These are phyloP conservation scores for Chorisops tibialis DNA, from an alignment of 2,888 invertebrate species.

Conservation along the genomic window DNA sequence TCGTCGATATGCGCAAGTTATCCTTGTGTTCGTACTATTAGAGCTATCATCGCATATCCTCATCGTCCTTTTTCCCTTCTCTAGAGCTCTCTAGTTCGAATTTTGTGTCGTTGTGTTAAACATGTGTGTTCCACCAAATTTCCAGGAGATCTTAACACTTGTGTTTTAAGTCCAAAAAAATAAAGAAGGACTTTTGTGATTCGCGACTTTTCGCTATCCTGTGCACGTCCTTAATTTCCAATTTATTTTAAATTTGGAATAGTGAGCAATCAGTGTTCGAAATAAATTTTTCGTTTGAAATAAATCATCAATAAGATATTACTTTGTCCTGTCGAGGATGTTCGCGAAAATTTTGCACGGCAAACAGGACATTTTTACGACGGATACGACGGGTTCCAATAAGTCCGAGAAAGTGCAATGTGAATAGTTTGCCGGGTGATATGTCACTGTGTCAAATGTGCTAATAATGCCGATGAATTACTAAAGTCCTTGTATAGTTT, in stretches of 20 bases:
- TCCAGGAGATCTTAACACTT: constrained; percentile 24
- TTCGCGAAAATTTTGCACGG: neutral
- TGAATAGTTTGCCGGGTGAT: too few relatives aligned
- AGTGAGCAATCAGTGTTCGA: too few relatives aligned
- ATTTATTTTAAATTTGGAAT: too few relatives aligned
- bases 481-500: too few relatives aligned
- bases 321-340: neutral
- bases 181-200: neutral
- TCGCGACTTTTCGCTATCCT: neutral
- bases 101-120: constrained; percentile 28
- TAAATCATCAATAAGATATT: neutral
- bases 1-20: constrained; percentile 21
- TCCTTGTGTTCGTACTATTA: constrained; percentile 22
- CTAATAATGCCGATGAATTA: too few relatives aligned
- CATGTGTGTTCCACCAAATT: constrained; percentile 31
- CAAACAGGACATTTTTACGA: too few relatives aligned
- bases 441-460: too few relatives aligned
- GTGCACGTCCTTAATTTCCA: too few relatives aligned
- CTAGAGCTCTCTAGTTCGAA: constrained; percentile 19
- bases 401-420: too few relatives aligned
- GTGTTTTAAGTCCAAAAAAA: constrained; percentile 13
- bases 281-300: neutral
- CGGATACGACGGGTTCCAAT: too few relatives aligned
- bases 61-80: constrained; percentile 24
- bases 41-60: constrained; percentile 26